phyloP scores from a whole-genome alignment of 2,113 vertebrate species.

The Microcebus ravelobensis region DNA sequence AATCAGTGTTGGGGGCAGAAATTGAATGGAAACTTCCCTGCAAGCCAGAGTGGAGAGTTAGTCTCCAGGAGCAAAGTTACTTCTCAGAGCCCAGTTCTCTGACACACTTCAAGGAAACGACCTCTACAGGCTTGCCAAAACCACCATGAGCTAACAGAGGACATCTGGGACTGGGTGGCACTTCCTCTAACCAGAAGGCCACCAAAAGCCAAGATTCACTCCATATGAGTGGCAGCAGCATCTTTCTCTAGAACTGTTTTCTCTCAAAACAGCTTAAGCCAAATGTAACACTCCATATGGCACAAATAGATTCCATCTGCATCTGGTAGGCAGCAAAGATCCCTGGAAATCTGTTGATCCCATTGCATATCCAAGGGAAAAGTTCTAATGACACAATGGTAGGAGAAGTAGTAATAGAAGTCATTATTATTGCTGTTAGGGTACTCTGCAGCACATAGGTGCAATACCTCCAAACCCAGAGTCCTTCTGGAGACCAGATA shows the following conservation, averaged over 20 bases:
- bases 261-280: neutral
- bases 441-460: neutral
- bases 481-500: neutral
- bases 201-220: neutral
- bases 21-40: neutral
- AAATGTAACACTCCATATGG: neutral
- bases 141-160: neutral
- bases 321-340: neutral
- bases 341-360: neutral
- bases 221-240: neutral
- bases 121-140: neutral
- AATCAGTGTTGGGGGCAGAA: neutral
- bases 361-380: neutral
- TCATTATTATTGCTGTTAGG: neutral
- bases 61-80: neutral
- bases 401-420: neutral
- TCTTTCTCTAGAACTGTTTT: conserved; percentile 1
- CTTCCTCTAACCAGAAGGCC: neutral
- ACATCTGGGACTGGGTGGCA: neutral
- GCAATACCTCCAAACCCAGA: no score
- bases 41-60: neutral
- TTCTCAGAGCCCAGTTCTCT: neutral
- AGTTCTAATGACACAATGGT: neutral
- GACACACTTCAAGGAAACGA: neutral
- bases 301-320: neutral